Evolutionary conservation across 2,113 vertebrate species (phyloP).

Genomic region (Chunga burmeisteri): DNA sequence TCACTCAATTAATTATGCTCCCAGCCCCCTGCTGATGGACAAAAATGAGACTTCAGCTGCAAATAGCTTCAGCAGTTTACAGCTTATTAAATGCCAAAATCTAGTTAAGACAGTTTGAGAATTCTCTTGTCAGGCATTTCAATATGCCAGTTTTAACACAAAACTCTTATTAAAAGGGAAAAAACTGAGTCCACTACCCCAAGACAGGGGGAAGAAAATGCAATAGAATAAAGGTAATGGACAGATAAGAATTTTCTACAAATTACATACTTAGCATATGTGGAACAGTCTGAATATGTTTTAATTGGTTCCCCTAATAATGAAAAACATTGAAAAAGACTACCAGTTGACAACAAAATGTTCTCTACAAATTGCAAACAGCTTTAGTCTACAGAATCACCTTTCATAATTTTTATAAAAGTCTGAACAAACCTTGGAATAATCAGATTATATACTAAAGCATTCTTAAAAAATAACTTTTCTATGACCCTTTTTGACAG

Average conservation of each 20-base stretch:
- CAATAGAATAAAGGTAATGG: constrained; percentile 46
- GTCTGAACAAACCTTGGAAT: neutral
- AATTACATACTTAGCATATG: constrained; percentile 61
- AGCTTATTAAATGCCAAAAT: constrained; percentile 85
- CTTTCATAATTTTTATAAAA: constrained; percentile 58
- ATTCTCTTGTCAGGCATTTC: constrained; percentile 77
- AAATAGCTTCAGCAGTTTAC: constrained; percentile 84
- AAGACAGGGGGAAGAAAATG: constrained; percentile 32
- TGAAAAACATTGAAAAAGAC: constrained; percentile 33
- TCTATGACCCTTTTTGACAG: constrained; percentile 49
- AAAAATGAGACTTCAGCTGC: constrained; percentile 84
- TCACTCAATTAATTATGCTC: constrained; percentile 84
- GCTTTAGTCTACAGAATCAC: neutral
- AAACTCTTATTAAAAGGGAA: constrained; percentile 68
- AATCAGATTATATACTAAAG: constrained; percentile 41
- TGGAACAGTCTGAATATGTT: constrained; percentile 26
- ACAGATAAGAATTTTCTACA: constrained; percentile 66
- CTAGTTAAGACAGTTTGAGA: constrained; percentile 82
- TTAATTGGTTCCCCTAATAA: constrained; percentile 72
- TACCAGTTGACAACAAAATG: constrained; percentile 57
- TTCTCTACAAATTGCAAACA: constrained; percentile 45
- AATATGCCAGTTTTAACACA: constrained; percentile 72
- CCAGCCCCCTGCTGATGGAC: constrained; percentile 82
- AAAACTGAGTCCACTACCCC: constrained; percentile 46
- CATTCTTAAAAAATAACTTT: constrained; percentile 52